Evolutionary conservation across 2,113 vertebrate genomes (phyloP).

Genomic region (Phalacrocorax pelagicus): DNA sequence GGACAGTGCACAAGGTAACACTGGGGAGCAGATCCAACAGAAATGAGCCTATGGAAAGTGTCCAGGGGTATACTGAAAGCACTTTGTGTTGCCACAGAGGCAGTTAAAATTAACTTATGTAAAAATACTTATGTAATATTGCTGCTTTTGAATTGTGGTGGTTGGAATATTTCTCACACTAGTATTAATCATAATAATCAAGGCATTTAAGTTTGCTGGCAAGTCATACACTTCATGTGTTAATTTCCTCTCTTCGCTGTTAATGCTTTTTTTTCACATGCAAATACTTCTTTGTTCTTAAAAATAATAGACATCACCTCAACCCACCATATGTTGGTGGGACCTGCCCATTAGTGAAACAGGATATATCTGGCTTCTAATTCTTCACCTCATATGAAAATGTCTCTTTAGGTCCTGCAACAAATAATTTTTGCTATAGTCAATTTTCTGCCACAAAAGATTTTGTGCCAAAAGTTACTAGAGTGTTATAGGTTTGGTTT

Average conservation of each 20-base stretch:
- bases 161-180: not conserved
- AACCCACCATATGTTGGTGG: not conserved
- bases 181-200: not conserved
- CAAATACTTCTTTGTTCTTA: not conserved
- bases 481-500: not conserved
- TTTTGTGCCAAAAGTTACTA: not conserved
- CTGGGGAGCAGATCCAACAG: not conserved
- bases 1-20: not conserved
- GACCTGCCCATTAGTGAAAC: not conserved
- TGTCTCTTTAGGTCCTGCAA: not conserved
- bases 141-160: not conserved
- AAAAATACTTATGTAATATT: not conserved
- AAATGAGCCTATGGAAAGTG: not conserved
- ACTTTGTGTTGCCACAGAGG: not conserved
- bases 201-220: not conserved
- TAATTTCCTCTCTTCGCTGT: not conserved
- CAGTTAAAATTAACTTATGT: not conserved
- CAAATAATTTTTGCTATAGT: not conserved
- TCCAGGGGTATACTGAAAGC: not conserved
- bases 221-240: not conserved
- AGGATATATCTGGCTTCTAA: not conserved
- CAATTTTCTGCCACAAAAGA: not conserved
- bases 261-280: not conserved
- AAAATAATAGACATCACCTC: not conserved
- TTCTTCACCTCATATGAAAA: not conserved